These are phyloP conservation scores for Trachymyrmex septentrionalis DNA, from an alignment of 1,140 invertebrate genomes.

Conservation along the genomic window DNA sequence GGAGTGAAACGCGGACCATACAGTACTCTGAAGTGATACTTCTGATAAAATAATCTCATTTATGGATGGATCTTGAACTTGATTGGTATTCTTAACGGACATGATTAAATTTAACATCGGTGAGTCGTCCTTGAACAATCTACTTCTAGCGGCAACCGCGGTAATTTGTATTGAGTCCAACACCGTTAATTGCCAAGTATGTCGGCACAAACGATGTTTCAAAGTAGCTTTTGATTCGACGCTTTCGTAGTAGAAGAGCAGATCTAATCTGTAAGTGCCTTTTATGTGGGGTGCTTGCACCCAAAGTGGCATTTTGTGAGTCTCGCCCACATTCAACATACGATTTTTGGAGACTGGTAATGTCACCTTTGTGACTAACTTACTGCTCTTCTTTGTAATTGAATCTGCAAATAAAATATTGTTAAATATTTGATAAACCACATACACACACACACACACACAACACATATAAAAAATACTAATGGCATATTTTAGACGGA, in stretches of 20 bases:
- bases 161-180: constrained; percentile 89
- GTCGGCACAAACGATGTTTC: constrained; percentile 89
- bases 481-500: not conserved
- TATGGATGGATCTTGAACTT: constrained; percentile 88
- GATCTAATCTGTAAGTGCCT: constrained; percentile 89
- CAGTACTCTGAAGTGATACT: constrained; percentile 87
- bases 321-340: constrained; percentile 87
- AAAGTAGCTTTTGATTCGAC: constrained; percentile 83
- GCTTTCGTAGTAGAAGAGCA: constrained; percentile 92
- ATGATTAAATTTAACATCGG: constrained; percentile 88
- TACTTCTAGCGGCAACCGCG: constrained; percentile 86
- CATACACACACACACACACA: no score
- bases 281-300: constrained; percentile 89
- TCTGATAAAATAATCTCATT: constrained; percentile 88
- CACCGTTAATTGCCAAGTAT: constrained; percentile 90
- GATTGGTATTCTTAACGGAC: constrained; percentile 90
- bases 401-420: constrained; percentile 79
- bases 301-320: constrained; percentile 89
- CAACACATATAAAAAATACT: no score
- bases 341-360: constrained; percentile 80
- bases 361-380: constrained; percentile 86
- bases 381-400: constrained; percentile 85
- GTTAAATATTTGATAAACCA: constrained; percentile 9
- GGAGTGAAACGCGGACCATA: constrained; percentile 86
- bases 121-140: constrained; percentile 85